Base-by-base conservation (phyloP, 2,888 invertebrate species). In the Paralinhomoeus sp. region DNA sequence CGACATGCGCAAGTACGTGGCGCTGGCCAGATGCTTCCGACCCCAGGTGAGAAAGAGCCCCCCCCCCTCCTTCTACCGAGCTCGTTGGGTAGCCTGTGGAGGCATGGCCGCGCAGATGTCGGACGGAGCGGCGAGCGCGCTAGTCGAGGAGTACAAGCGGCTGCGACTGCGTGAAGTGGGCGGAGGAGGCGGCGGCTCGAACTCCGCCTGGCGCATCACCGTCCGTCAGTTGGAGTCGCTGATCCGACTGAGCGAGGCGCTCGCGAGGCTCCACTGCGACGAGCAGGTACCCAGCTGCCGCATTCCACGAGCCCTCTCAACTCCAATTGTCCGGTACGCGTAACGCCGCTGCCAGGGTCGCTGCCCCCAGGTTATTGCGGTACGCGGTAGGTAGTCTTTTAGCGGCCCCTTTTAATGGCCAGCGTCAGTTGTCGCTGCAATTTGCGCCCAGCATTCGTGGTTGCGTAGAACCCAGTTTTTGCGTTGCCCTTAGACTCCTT, bases 201-300 rank as follows among this genome's bases (percentile, higher is more conserved):
- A 74, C 61, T 78, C 75, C 42, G 76, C 85, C 0, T 93, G 91
- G 87, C 71, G 91, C 43, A 87, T 97, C 53, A 97, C 97, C 0
- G 93, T 93, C 21, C 72, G 97, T 0, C 97, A 99, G 61, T 66
- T 89, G 48, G 87, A 89, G 65, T 82, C 82, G 55, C 78, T 99
- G 75, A 76, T 99, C 57, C 78, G 97, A 15, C 72, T 99, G 23
- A 80, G 91, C 0, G 97, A 99, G 69, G 89, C 80, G 24, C 77
- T 89, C 74, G 91, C 97, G 42, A 77, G 87, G 64, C 74, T 99
- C 72, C 81, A 91, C 66, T 93, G 91, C 64, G 76, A 77, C 52
- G 83, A 85, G 43, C 78, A 80, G 61, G 89, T 73, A 53, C 53
- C 49, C 18, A 7, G 37, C 9, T 41, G 12, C 34, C n/a, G n/a